Percentiles rank a stretch among this genome's conserved stretches.
These are phyloP conservation scores for Sinella curviseta DNA, from an alignment of 1,140 invertebrate genomes.

Conservation along the genomic window DNA sequence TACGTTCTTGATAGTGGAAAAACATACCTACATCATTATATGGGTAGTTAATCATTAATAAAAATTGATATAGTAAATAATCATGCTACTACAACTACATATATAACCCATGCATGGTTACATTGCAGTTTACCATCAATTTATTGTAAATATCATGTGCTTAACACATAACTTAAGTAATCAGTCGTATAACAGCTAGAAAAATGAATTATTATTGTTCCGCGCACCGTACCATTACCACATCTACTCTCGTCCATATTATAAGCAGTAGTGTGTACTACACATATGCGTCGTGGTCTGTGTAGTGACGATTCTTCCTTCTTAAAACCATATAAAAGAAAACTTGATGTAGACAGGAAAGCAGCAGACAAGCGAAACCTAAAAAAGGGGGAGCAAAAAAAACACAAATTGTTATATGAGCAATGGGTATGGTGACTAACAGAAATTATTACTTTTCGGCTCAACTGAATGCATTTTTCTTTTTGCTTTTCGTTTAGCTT, in stretches of 20 bases:
- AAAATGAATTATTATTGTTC: too few species aligned
- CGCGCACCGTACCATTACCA: too few species aligned
- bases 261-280: neutral
- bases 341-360: neutral
- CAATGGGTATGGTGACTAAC: slow-evolving; percentile 32
- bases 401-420: slow-evolving; percentile 14
- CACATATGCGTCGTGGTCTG: neutral
- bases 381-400: slow-evolving; percentile 1
- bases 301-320: neutral
- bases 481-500: slow-evolving; percentile 13
- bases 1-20: too few species aligned
- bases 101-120: too few species aligned
- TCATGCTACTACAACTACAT: too few species aligned
- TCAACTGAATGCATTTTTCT: slow-evolving; percentile 18
- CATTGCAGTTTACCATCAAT: too few species aligned
- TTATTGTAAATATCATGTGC: too few species aligned
- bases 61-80: too few species aligned
- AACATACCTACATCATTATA: too few species aligned
- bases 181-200: too few species aligned
- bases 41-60: too few species aligned
- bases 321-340: neutral
- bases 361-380: slow-evolving; percentile 12
- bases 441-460: slow-evolving; percentile 38
- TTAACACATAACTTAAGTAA: too few species aligned
- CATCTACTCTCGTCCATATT: neutral